A percentile compares a stretch with the other conserved stretches of the same genome.
Conservation (phyloP, 2,888 invertebrate genomes). For the Limnephilus lunatus region DNA sequence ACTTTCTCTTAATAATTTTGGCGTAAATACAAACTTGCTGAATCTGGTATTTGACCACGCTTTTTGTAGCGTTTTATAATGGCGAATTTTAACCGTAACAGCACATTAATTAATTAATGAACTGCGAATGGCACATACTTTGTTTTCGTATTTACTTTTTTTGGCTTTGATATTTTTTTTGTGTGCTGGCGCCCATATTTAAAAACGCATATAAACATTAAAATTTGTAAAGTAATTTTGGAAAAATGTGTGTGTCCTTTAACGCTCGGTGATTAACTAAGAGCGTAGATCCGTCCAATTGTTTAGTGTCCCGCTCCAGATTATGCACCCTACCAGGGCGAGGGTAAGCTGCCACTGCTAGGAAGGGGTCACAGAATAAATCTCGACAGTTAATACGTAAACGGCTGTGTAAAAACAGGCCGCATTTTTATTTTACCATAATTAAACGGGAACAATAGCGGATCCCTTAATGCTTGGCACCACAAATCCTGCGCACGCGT, state of each 20-base stretch:
- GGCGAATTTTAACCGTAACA: neutral
- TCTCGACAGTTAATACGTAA: constrained; percentile 6
- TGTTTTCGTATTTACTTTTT: neutral
- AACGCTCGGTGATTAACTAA: neutral
- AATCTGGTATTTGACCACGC: neutral
- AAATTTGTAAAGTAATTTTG: neutral
- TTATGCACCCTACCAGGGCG: constrained; percentile 11
- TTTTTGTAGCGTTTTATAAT: neutral
- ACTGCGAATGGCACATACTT: neutral
- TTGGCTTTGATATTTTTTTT: neutral
- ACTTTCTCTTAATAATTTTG: neutral
- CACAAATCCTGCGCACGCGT: constrained; percentile 21
- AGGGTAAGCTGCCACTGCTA: neutral
- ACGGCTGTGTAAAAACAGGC: constrained; percentile 22
- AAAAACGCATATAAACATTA: neutral
- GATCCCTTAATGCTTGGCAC: constrained; percentile 9
- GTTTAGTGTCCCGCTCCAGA: constrained; percentile 22
- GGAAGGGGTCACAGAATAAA: constrained; percentile 10
- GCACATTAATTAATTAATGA: neutral
- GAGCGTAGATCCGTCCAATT: constrained; percentile 52
- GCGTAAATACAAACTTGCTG: neutral
- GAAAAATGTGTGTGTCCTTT: neutral
- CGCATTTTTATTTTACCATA: constrained; percentile 25
- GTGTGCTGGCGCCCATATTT: neutral
- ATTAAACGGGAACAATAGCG: constrained; percentile 34